Evolutionary conservation across 2,888 invertebrate species (phyloP), one percentile per base, ranked within the genome.

Genomic region (Platycheirus albimanus): DNA sequence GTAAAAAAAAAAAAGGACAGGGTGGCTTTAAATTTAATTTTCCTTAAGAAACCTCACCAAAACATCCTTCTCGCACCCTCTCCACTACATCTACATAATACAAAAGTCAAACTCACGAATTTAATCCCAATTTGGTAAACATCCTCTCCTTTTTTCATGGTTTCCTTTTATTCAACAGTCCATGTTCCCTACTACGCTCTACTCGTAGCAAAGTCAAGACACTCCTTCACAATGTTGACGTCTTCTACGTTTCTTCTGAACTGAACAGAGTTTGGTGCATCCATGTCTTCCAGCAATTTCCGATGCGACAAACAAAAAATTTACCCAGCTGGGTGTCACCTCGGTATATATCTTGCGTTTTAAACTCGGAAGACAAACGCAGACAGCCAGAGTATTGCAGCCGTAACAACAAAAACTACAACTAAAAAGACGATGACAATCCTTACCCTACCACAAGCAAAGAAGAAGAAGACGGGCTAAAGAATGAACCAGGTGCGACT

Each of bases 81-180:
- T 72, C 43, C 15, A 43, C 36, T 20, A 49, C 49, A 67, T 78
- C 49, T 19, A 49, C 49, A 56, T 78, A 83, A 85, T 78, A 67
- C 74, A 76, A 84, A 80, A 81, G 75, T 85, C 81, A 85, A 87
- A 86, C 85, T 85, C 85, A 84, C 86, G 87, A 87, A 87, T 87
- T 87, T 87, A 87, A 87, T 86, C 86, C 85, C 87, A 87, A 87
- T 87, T 87, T 87, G 85, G 85, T 85, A 85, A 85, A 86, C 86
- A 86, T 85, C 81, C 80, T 78, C 15, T 6, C 47, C 51, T 45
- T 67, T 64, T 76, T 67, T 67, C 52, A 28, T 11, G 8, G 36
- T 45, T 74, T 66, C 52, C 19, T 67, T 47, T 43, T 49, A 43
- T 49, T 61, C 33, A 17, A n/a, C 52, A 10, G 49, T 38, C 41